phyloP scores from a whole-genome alignment of 2,113 vertebrate species.

The Jaculus jaculus region DNA sequence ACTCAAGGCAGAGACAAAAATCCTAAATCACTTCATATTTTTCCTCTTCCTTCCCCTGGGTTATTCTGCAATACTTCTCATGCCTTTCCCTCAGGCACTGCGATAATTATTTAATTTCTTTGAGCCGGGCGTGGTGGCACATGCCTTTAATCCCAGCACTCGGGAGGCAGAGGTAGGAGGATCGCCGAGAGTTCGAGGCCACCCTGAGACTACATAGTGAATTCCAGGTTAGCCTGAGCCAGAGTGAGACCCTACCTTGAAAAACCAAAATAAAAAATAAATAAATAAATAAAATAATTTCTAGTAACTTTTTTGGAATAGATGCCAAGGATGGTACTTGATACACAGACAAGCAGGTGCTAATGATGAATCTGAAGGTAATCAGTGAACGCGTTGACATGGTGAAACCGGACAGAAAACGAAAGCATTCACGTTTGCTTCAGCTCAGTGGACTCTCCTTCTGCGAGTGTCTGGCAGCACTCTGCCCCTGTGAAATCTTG shows the following conservation, averaged over 20 bases:
- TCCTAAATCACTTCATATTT: background rate
- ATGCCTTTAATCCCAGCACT: no score
- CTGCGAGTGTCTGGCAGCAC: background rate
- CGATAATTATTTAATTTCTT: constrained; percentile 24
- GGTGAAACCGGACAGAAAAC: background rate
- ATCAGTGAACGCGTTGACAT: background rate
- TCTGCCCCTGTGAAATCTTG: constrained; percentile 3
- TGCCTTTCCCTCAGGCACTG: background rate
- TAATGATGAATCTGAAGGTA: background rate
- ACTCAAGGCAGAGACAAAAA: background rate
- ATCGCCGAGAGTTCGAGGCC: no score
- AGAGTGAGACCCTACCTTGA: no score
- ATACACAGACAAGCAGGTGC: background rate
- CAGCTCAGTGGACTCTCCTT: background rate
- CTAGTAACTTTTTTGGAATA: background rate
- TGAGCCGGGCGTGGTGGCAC: no score
- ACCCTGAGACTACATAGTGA: no score
- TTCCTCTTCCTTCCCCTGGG: background rate
- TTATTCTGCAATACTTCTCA: background rate
- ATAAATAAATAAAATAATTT: no score
- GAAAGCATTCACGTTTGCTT: background rate
- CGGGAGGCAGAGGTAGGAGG: no score
- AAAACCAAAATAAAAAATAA: no score
- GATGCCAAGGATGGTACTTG: background rate
- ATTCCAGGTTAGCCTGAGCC: no score